Base-by-base conservation (phyloP, 1,140 invertebrate genomes). In the Odontomachus brunneus region DNA sequence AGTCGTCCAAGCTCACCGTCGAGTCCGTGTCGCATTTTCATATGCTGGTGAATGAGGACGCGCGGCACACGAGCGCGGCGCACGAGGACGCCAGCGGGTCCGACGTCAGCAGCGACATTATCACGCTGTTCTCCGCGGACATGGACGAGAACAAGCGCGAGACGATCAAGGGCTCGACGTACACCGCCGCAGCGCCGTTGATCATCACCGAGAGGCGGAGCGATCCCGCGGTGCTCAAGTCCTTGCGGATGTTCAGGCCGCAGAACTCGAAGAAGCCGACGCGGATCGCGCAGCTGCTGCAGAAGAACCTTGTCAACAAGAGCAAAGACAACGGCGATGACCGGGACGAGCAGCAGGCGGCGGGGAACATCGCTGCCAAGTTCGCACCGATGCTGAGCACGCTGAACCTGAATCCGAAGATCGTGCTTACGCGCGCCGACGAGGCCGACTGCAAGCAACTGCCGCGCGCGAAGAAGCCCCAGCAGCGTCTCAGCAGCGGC, bases 151-250 rank as follows among this genome's bases (percentile, higher is more conserved):
- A 91, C 17, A 94, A 94, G 33, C 82, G 93, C 0, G 93, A 94
- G 19, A 94, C 93, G 7, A 94, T 94, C 7, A 94, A 93, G 57
- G 93, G 91, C 2, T 92, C 94, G 1, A 86, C 92, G 0, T 94
- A 92, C 29, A 91, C 92, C 0, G 89, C 93, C 0, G 91, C 92
- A 0, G 91, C 92, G 0, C 93, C 91, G 0, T 80, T 94, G 0
- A 93, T 94, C 1, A 93, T 93, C 48, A 91, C 92, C 7, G 93
- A 94, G 57, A 94, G 94, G 57, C 86, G 92, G 22, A 95, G 95
- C 72, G 95, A 96, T 89, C 95, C 95, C 4, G 93, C 94, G 2
- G 95, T 95, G 4, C 89, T 96, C 1, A 95, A 95, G 88, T 93
- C 94, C 3, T 85, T 96, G 38, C 91, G 95, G 62, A 95, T 95